Percentiles rank a stretch among this genome's conserved stretches.
Conservation (phyloP, 2,113 vertebrate species). For the Monarcha castaneiventris region DNA sequence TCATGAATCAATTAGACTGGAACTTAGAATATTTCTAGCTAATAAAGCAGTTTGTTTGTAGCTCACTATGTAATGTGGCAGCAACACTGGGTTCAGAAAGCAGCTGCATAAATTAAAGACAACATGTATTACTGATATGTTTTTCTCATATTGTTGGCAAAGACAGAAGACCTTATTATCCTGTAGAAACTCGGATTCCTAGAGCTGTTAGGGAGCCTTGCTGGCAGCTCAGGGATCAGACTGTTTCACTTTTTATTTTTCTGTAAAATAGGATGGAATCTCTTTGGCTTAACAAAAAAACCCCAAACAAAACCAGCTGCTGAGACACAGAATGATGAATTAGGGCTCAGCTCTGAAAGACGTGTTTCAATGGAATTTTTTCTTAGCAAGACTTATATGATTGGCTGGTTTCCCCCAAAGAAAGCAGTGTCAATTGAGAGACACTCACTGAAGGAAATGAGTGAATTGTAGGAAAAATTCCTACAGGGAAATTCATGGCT, state of each 20-base stretch:
- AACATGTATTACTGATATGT: not conserved
- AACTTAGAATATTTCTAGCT: not conserved
- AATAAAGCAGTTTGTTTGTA: not conserved
- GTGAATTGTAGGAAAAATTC: not conserved
- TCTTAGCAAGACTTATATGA: not conserved
- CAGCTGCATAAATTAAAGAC: not conserved
- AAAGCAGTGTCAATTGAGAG: not conserved
- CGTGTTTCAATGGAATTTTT: not conserved
- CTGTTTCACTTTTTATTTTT: not conserved
- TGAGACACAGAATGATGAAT: not conserved
- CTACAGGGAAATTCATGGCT: constrained; percentile 3
- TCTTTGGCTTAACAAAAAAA: not conserved
- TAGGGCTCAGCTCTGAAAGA: not conserved
- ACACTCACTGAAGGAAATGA: not conserved
- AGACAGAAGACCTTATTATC: not conserved
- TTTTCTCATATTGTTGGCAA: not conserved
- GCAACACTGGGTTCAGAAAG: not conserved
- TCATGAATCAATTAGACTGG: not conserved
- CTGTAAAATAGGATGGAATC: not conserved
- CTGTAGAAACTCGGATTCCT: not conserved
- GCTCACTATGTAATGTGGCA: not conserved
- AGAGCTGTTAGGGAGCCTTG: not conserved
- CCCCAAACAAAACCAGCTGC: not conserved
- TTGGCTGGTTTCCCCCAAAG: not conserved
- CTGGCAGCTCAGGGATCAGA: not conserved